phyloP scores from a whole-genome alignment of 1,140 invertebrate genomes.

The Lepidotrigona ventralis region DNA sequence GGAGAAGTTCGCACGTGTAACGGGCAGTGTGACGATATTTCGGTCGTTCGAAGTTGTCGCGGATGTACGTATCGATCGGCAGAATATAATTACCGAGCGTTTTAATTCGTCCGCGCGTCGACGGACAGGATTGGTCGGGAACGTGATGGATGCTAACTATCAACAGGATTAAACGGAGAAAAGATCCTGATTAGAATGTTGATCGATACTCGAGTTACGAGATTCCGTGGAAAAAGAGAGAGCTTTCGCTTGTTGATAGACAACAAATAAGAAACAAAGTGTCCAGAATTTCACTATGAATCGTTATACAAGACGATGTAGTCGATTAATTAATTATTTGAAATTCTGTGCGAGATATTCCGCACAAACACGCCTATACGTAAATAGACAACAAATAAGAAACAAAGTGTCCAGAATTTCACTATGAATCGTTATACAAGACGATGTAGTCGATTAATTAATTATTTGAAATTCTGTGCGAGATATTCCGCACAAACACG shows the following conservation, averaged over 20 bases:
- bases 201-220: conserved; percentile 15
- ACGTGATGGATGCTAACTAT: background rate
- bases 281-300: too few relatives aligned
- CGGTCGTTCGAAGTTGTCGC: background rate
- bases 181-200: conserved; percentile 33
- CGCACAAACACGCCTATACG: background rate
- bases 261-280: too few relatives aligned
- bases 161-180: background rate
- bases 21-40: background rate
- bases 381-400: too few relatives aligned
- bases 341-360: too few relatives aligned
- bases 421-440: too few relatives aligned
- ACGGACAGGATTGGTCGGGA: background rate
- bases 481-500: background rate
- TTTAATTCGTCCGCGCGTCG: background rate
- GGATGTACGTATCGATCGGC: background rate
- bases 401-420: too few relatives aligned
- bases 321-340: too few relatives aligned
- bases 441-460: too few relatives aligned
- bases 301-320: too few relatives aligned
- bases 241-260: background rate
- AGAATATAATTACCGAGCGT: background rate
- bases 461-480: too few relatives aligned
- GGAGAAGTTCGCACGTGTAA: too few relatives aligned
- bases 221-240: background rate